Conservation (phyloP, 1,140 invertebrate species). For the Chrysomallon squamiferum region DNA sequence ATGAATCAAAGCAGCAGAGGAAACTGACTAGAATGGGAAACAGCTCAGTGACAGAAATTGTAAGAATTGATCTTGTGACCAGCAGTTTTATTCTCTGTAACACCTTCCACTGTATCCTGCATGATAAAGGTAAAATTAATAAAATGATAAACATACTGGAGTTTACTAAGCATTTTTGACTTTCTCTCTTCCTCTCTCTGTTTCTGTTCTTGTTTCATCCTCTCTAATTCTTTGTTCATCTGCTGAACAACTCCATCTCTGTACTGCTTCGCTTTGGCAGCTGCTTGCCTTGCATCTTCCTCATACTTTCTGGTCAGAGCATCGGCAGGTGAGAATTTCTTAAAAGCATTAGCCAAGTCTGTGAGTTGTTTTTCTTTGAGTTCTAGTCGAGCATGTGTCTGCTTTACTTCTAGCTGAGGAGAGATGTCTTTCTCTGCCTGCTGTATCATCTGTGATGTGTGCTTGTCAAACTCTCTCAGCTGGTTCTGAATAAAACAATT, state of each 20-base stretch:
- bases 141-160: constrained; percentile 34
- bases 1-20: too few species aligned
- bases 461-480: constrained; percentile 51
- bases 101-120: too few species aligned
- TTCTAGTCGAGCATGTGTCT: constrained; percentile 47
- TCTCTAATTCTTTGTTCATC: constrained; percentile 52
- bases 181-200: constrained; percentile 50
- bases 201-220: constrained; percentile 41
- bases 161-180: constrained; percentile 43
- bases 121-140: too few species aligned
- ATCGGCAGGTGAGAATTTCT: constrained; percentile 45
- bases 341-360: constrained; percentile 57
- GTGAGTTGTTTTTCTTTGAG: constrained; percentile 58
- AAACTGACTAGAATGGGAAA: too few species aligned
- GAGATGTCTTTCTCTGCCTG: constrained; percentile 47
- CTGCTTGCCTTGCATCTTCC: constrained; percentile 44
- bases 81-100: too few species aligned
- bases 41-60: too few species aligned
- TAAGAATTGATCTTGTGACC: too few species aligned
- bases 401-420: constrained; percentile 45
- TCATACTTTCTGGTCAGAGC: constrained; percentile 51
- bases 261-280: constrained; percentile 43
- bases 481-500: constrained; percentile 37
- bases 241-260: constrained; percentile 39
- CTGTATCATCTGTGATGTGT: constrained; percentile 41